Base-by-base conservation (phyloP, 2,797 vertebrate species). In the Natrix natrix region DNA sequence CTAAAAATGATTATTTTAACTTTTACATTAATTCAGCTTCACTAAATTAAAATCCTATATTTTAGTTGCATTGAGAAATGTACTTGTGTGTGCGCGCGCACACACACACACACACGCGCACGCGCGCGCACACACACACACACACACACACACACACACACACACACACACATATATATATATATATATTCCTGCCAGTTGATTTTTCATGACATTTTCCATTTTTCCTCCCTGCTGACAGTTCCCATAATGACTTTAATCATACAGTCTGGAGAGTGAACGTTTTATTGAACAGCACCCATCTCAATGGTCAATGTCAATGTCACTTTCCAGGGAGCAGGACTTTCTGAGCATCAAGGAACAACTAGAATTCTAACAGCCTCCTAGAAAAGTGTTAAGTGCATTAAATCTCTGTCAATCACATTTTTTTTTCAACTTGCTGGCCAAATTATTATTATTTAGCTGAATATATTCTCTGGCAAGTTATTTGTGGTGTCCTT, bases 401-500 rank as follows among this genome's bases (percentile, higher is more conserved):
- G 97, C 97, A 98, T 98, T 98, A 98, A 98, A 94, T 97, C 97
- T 97, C 97, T 98, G 98, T 98, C 98, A 98, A 98, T 98, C 98
- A 98, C 94, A 96, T 97, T 97, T 95, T 96, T 37, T 93, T 95
- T 20, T 95, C 11, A 66, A 66, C 69, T 91, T 55, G 12, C 95
- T 89, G 96, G 96, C 97, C 97, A 98, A 97, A 98, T 98, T 97
- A 98, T 96, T 96, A 96, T 97, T 97, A 97, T 97, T 97, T 98
- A 97, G 97, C 97, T 98, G 74, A 92, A 98, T 97, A 97, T 96
- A 96, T 95, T 97, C 96, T 92, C 97, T 97, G 97, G 98, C 97
- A 98, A 97, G 92, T 97, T 98, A 97, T 97, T 98, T 98, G 97
- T 97, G 97, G 97, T 96, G 96, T 97, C 97, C 97, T 97, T 97